phyloP scores from a whole-genome alignment of 64 coral and sea anemone genomes.

The Catalaphyllia jardinei region DNA sequence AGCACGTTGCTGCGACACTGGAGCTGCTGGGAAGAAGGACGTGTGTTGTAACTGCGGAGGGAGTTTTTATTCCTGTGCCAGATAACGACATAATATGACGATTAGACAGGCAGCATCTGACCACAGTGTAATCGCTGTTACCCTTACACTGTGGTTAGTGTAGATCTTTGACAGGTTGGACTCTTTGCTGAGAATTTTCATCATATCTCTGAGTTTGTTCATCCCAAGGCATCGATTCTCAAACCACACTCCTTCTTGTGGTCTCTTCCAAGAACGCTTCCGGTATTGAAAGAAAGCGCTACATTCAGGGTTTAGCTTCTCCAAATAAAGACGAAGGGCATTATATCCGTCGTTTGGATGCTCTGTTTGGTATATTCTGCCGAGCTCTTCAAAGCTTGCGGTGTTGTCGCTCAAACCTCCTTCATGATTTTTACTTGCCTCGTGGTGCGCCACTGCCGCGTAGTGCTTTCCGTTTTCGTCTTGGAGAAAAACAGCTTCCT shows the following conservation, averaged over 20 bases:
- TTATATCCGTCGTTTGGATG: constrained; percentile 16
- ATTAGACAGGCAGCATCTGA: no score
- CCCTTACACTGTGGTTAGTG: no score
- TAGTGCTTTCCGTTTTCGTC: constrained; percentile 15
- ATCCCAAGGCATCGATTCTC: not conserved
- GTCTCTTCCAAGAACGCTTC: not conserved
- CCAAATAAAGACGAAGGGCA: not conserved
- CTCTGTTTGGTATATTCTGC: constrained; percentile 36
- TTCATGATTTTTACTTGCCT: constrained; percentile 24
- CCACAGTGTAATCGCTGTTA: no score
- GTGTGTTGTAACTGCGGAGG: no score
- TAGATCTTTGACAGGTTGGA: no score
- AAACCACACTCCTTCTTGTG: no score
- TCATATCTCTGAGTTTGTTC: no score
- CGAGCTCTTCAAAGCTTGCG: constrained; percentile 37
- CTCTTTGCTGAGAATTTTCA: no score
- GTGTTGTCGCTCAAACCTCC: constrained; percentile 12
- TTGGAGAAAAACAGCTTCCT: constrained; percentile 23
- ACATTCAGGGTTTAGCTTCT: not conserved
- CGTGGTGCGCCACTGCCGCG: constrained; percentile 28
- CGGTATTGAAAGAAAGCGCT: constrained; percentile 56
- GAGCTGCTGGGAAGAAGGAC: no score
- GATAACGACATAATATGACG: no score
- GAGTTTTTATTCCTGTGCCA: no score
- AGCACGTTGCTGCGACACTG: no score